Conservation (phyloP, 1,140 invertebrate genomes). For the Saccostrea glomerata region DNA sequence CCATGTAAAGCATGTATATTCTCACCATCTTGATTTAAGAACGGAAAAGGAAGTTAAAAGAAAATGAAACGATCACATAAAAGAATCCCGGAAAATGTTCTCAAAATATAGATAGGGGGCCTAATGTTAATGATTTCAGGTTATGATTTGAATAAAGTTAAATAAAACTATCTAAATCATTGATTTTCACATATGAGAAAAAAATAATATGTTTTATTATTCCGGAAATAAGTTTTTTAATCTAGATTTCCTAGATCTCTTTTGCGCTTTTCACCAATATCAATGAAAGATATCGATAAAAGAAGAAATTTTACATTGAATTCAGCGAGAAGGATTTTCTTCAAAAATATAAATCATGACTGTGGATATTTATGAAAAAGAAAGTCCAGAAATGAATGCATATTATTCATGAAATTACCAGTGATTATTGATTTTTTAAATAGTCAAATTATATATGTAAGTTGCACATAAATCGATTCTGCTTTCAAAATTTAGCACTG, state of each 20-base stretch:
- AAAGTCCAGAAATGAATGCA: too few relatives aligned
- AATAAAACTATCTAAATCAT: background rate
- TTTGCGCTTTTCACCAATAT: background rate
- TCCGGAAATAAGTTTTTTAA: background rate
- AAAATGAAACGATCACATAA: background rate
- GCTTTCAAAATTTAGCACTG: too few relatives aligned
- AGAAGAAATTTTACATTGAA: background rate
- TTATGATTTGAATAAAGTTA: background rate
- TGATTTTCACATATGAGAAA: background rate
- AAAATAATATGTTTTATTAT: background rate
- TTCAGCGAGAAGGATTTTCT: too few relatives aligned
- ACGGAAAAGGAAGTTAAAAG: constrained; percentile 11
- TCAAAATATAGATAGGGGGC: background rate
- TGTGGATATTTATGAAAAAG: too few relatives aligned
- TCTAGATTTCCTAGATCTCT: background rate
- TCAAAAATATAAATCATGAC: too few relatives aligned
- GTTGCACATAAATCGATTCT: too few relatives aligned
- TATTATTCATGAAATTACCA: too few relatives aligned
- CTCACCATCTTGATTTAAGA: constrained; percentile 14
- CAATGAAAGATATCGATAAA: background rate
- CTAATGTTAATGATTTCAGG: too few relatives aligned
- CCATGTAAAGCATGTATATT: background rate
- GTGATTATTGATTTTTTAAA: too few relatives aligned
- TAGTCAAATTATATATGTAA: too few relatives aligned
- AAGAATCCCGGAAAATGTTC: background rate